Percentiles rank a stretch among this genome's conserved stretches.
Evolutionary conservation across 1,140 invertebrate genomes (phyloP).

Genomic region (Rhopalosiphum padi): DNA sequence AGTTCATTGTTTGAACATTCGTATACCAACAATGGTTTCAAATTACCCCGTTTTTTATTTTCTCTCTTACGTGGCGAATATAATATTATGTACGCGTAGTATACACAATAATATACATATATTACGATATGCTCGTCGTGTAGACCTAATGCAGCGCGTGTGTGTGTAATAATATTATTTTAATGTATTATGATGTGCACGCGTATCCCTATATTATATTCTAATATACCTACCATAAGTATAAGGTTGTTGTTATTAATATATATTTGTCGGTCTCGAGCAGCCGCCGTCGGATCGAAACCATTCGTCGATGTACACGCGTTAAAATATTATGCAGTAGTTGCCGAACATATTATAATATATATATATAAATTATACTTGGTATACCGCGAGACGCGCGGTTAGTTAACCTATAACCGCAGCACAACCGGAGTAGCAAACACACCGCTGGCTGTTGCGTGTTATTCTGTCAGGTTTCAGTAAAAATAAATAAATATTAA

Average conservation of each 20-base stretch:
- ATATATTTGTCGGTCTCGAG: not conserved
- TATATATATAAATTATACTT: too few species aligned
- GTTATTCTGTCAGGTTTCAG: too few species aligned
- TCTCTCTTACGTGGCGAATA: not conserved
- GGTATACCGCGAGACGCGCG: too few species aligned
- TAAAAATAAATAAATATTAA: not conserved
- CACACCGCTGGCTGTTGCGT: too few species aligned
- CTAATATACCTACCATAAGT: not conserved
- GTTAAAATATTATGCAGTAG: too few species aligned
- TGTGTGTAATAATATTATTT: not conserved
- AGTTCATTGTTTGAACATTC: slow-evolving; percentile 51
- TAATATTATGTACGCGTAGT: not conserved
- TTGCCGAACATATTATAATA: too few species aligned
- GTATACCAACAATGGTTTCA: slow-evolving; percentile 49
- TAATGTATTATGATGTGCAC: not conserved
- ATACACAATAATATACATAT: not conserved
- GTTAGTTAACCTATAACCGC: not conserved
- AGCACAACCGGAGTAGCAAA: not conserved
- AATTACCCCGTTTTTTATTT: slow-evolving; percentile 45
- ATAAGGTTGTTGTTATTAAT: not conserved
- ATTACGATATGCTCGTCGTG: not conserved
- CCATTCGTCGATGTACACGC: not conserved
- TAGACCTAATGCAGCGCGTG: not conserved
- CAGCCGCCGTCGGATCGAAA: not conserved
- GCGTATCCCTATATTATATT: not conserved